Conservation (phyloP, 2,888 invertebrate species). For the Leptura quadrifasciata region DNA sequence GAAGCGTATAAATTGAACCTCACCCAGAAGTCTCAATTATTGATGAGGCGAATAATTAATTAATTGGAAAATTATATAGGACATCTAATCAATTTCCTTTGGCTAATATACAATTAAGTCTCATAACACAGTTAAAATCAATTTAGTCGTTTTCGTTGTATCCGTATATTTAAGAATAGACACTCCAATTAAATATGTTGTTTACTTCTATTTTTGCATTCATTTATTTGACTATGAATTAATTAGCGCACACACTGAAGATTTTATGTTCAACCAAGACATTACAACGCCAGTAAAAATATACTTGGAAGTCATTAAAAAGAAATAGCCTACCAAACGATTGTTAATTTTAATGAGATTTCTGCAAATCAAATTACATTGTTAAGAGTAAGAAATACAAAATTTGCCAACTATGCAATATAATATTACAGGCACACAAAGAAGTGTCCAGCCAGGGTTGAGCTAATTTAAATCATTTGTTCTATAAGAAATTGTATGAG, state of each 20-base stretch:
- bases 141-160: not conserved
- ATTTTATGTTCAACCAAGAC: not conserved
- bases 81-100: not conserved
- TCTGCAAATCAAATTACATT: not conserved
- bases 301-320: not conserved
- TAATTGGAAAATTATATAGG: not conserved
- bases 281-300: not conserved
- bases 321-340: not conserved
- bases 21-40: not conserved
- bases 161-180: constrained; percentile 1
- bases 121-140: not conserved
- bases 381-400: too few relatives aligned
- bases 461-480: too few relatives aligned
- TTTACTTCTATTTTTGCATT: not conserved
- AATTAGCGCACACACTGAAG: not conserved
- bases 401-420: too few relatives aligned
- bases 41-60: not conserved
- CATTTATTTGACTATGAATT: not conserved
- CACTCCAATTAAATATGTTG: not conserved
- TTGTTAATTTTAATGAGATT: not conserved
- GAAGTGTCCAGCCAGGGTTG: too few relatives aligned
- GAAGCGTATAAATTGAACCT: not conserved
- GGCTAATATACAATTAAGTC: constrained; percentile 8
- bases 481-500: too few relatives aligned
- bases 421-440: too few relatives aligned